Conservation (phyloP, 2,797 vertebrate genomes). For the Liasis olivaceus region DNA sequence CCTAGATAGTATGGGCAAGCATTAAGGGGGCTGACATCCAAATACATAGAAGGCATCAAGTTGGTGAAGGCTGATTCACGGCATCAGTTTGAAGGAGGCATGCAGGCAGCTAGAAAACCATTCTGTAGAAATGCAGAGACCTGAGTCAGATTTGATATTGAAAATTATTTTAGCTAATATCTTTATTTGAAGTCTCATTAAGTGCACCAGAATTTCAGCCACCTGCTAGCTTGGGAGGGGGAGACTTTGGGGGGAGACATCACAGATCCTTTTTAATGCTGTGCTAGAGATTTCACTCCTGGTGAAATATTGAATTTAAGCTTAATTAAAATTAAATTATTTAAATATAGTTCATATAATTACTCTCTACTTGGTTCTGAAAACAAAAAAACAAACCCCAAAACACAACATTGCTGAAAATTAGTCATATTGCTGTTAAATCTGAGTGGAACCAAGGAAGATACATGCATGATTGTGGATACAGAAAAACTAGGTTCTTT, state of each 20-base stretch:
- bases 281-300: background rate
- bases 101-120: background rate
- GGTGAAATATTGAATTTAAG: background rate
- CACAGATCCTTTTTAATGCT: background rate
- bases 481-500: background rate
- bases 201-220: background rate
- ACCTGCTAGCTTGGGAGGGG: background rate
- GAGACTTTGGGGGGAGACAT: background rate
- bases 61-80: background rate
- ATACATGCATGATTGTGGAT: background rate
- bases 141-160: background rate
- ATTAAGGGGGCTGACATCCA: background rate
- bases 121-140: background rate
- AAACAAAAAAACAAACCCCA: background rate
- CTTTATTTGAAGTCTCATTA: background rate
- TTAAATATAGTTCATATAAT: background rate
- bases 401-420: background rate
- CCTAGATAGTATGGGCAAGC: background rate
- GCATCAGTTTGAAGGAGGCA: background rate
- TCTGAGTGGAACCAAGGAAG: background rate
- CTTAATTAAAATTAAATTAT: conserved; percentile 1
- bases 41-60: background rate
- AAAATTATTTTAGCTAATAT: background rate
- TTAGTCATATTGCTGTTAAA: background rate
- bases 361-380: background rate